These are phyloP conservation scores for Clarias pachynema DNA, from an alignment of 2,797 vertebrate genomes.

Conservation along the genomic window DNA sequence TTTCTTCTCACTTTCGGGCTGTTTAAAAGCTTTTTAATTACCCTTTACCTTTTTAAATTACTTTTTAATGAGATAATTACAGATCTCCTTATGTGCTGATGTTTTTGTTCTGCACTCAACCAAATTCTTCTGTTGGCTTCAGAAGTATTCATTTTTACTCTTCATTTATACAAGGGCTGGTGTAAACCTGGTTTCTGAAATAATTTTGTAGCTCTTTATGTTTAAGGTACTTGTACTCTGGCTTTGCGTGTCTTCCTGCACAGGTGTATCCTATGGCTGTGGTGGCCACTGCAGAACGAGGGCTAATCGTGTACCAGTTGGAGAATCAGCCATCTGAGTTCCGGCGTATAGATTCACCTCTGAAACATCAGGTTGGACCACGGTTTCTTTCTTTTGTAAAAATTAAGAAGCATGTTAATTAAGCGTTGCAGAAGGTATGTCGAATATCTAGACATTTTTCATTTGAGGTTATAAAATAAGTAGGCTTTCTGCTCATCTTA, in stretches of 20 bases:
- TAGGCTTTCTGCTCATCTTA: background rate
- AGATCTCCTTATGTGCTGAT: background rate
- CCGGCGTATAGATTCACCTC: constrained; percentile 94
- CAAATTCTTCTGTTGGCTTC: background rate
- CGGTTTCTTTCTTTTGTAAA: constrained; percentile 4
- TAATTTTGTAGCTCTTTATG: background rate
- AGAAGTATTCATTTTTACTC: background rate
- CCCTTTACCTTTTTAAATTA: too few species aligned
- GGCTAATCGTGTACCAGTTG: constrained; percentile 94
- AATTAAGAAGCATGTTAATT: background rate
- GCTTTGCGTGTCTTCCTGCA: background rate
- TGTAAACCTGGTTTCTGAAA: background rate
- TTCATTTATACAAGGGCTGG: background rate
- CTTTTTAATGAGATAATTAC: background rate
- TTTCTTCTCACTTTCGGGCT: background rate
- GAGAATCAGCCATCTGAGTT: constrained; percentile 98
- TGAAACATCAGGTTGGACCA: constrained; percentile 91
- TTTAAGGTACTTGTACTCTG: background rate
- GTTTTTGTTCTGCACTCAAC: background rate
- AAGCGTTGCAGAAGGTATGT: background rate
- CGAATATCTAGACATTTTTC: background rate
- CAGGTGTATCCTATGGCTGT: constrained; percentile 98
- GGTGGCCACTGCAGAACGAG: constrained; percentile 95
- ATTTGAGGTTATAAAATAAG: background rate
- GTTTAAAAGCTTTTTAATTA: background rate